Conservation (phyloP, 2,113 vertebrate genomes). For the Ceuthmochares aereus region DNA sequence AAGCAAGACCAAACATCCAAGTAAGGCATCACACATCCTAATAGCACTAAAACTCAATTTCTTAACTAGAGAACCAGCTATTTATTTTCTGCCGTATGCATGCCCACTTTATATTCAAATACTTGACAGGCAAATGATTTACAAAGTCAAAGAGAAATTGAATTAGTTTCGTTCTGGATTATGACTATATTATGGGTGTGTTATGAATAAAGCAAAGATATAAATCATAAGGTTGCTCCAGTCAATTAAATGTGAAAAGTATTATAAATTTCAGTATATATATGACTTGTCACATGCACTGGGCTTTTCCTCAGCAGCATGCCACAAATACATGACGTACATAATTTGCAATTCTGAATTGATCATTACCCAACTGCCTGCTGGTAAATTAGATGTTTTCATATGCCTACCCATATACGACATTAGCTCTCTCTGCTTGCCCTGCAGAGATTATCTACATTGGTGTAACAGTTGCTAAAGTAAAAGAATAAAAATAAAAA, state of each 20-base stretch:
- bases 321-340: slow-evolving; percentile 32
- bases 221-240: slow-evolving; percentile 42
- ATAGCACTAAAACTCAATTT: slow-evolving; percentile 21
- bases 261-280: slow-evolving; percentile 44
- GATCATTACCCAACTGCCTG: slow-evolving; percentile 62
- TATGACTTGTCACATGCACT: slow-evolving; percentile 17
- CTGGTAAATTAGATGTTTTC: slow-evolving; percentile 62
- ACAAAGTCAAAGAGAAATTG: slow-evolving; percentile 51
- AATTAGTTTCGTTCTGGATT: slow-evolving; percentile 50
- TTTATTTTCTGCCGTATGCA: slow-evolving; percentile 31
- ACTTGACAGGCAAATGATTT: slow-evolving; percentile 49
- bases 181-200: background rate
- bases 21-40: background rate
- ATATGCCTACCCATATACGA: background rate
- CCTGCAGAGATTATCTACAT: background rate
- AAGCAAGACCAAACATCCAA: background rate
- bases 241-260: slow-evolving; percentile 53
- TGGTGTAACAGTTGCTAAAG: slow-evolving; percentile 15
- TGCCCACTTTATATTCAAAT: slow-evolving; percentile 49
- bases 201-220: slow-evolving; percentile 25
- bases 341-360: slow-evolving; percentile 53
- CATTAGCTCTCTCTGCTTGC: slow-evolving; percentile 49
- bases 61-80: slow-evolving; percentile 37
- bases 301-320: slow-evolving; percentile 33
- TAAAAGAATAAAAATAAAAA: slow-evolving; percentile 14